A percentile compares a stretch with the other conserved stretches of the same genome.
Evolutionary conservation across 2,888 invertebrate species (phyloP).

Genomic region (Drosophila pegasa): DNA sequence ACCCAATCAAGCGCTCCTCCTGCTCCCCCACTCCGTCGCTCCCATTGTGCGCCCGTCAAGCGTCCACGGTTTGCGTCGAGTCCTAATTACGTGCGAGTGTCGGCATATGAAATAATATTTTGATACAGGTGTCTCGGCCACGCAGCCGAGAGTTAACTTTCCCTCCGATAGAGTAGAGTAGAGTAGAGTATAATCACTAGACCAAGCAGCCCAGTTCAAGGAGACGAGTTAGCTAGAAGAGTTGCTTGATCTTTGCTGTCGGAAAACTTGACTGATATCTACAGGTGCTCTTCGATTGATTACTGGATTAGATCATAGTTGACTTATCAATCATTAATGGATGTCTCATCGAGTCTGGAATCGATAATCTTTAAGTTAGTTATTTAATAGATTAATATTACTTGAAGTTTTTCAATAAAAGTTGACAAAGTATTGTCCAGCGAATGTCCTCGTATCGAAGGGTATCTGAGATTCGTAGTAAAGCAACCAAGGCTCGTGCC

Average conservation of each 20-base stretch:
- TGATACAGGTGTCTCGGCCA: conserved; percentile 63
- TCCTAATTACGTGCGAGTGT: conserved; percentile 80
- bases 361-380: fast-evolving
- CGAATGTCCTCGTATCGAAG: too few relatives aligned
- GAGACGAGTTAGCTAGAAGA: not conserved
- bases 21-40: not conserved
- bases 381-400: too few relatives aligned
- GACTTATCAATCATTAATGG: too few relatives aligned
- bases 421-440: too few relatives aligned
- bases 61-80: conserved; percentile 18
- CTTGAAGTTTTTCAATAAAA: too few relatives aligned
- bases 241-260: not conserved
- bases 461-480: not conserved
- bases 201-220: not conserved
- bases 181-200: not conserved
- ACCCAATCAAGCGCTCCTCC: conserved; percentile 56
- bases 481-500: conserved; percentile 1
- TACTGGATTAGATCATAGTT: too few relatives aligned
- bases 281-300: too few relatives aligned
- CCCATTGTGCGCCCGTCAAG: not conserved
- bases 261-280: too few relatives aligned
- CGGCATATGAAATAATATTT: conserved; percentile 81
- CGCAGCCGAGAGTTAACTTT: conserved; percentile 30
- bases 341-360: not conserved
- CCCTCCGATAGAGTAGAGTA: not conserved